phyloP scores from a whole-genome alignment of 2,888 invertebrate species.

The Phortica magna region DNA sequence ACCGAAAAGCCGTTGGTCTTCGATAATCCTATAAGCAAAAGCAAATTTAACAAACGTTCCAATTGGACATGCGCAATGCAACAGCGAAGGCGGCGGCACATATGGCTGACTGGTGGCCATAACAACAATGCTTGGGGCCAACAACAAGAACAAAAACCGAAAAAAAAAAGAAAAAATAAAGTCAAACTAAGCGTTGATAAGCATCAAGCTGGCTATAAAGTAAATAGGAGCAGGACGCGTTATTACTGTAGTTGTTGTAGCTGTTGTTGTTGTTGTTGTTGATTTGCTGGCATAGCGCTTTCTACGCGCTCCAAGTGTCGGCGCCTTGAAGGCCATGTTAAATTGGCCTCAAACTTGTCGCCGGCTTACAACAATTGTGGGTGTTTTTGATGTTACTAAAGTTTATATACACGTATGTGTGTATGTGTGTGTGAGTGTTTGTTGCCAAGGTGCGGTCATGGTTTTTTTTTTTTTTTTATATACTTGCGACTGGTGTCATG shows the following conservation, averaged over 20 bases:
- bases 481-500: slow-evolving; percentile 63
- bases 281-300: no score
- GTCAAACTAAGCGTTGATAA: neutral
- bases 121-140: neutral
- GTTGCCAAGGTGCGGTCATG: slow-evolving; percentile 57
- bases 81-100: neutral
- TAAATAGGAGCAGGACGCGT: no score
- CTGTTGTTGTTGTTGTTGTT: no score
- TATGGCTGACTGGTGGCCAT: neutral
- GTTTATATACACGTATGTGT: neutral
- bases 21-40: neutral
- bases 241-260: no score
- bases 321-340: slow-evolving; percentile 47
- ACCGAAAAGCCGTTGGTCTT: neutral
- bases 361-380: neutral
- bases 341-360: slow-evolving; percentile 45
- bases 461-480: neutral
- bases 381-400: neutral
- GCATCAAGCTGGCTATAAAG: no score
- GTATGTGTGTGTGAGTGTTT: slow-evolving; percentile 9
- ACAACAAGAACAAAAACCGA: neutral
- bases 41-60: neutral
- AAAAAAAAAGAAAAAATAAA: neutral
- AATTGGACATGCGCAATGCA: slow-evolving; percentile 9
- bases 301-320: neutral